These are phyloP conservation scores for Myxocyprinus asiaticus DNA, from an alignment of 2,113 vertebrate species.

Conservation along the genomic window DNA sequence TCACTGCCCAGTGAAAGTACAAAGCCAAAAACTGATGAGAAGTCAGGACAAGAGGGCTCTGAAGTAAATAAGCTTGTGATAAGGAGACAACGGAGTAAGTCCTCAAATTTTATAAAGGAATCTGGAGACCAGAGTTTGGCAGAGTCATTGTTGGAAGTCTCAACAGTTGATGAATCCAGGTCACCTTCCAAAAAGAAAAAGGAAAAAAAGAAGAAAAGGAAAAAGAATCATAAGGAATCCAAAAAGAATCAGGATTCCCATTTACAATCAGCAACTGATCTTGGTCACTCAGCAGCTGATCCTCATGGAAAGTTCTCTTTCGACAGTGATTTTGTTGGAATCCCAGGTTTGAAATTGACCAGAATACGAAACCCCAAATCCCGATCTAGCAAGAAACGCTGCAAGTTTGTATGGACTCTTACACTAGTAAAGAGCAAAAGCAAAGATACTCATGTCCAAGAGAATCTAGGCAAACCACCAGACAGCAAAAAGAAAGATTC, in stretches of 20 bases:
- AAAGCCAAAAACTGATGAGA: conserved; percentile 63
- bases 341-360: conserved; percentile 73
- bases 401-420: conserved; percentile 76
- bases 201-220: conserved; percentile 60
- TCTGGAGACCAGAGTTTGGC: conserved; percentile 50
- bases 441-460: conserved; percentile 14
- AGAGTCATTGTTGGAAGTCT: conserved; percentile 62
- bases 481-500: too few relatives aligned
- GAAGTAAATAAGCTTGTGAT: conserved; percentile 59
- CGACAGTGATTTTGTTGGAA: conserved; percentile 58
- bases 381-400: conserved; percentile 72
- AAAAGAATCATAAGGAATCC: conserved; percentile 64
- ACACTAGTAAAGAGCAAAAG: conserved; percentile 67
- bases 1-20: conserved; percentile 49
- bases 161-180: conserved; percentile 55
- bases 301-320: conserved; percentile 48
- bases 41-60: conserved; percentile 55
- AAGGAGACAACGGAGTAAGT: conserved; percentile 65
- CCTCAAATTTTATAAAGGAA: conserved; percentile 49
- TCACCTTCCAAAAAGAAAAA: conserved; percentile 54
- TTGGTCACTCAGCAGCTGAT: conserved; percentile 33
- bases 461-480: too few relatives aligned
- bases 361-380: conserved; percentile 74
- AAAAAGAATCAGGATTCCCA: conserved; percentile 52
- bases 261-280: conserved; percentile 40